Evolutionary conservation across 2,888 invertebrate species (phyloP), one percentile per base, ranked within the genome.

Genomic region (Linnaemya tessellans): DNA sequence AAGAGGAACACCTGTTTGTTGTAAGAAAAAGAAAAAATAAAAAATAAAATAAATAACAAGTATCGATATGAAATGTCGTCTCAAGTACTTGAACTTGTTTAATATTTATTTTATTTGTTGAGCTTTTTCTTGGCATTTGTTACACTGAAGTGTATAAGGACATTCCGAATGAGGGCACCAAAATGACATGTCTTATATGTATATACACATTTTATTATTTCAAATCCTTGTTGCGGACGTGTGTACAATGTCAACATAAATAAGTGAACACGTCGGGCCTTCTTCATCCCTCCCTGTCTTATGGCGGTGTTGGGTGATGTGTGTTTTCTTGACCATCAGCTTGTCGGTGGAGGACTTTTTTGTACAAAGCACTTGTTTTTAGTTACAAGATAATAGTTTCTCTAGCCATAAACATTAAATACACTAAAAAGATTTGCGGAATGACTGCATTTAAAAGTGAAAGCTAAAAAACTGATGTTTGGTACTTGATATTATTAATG

Each of bases 191-290:
- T n/a, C 1, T 15, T 13, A 3, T 41, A 22, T n/a, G n/a, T n/a
- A n/a, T n/a, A n/a, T n/a, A n/a, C n/a, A 22, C 15, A 15, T 3
- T 38, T 38, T 9, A 1, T 58, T 46, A 20, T 77, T 49, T 38
- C 13, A 7, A 84, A 35, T 46, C 74, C 62, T 81, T 85, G 84
- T 64, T 49, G 70, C 20, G 22, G 65, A 71, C 81, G 81, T 70
- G 84, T 70, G 79, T 74, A 85, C 78, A 85, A 65, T 85, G 84
- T 79, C 81, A 82, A 65, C 64, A 81, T 65, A 70, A 85, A 82
- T 85, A 82, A 85, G 73, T 70, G 75, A 85, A 74, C 78, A 49
- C 64, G 78, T 68, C 64, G 70, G 71, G 67, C 71, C 43, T 49
- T 43, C 13, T 64, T 64, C 30, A 8, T 65, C 20, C 20, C 13